Conservation (phyloP, 2,113 vertebrate species). For the Chlorodrepanis virens region DNA sequence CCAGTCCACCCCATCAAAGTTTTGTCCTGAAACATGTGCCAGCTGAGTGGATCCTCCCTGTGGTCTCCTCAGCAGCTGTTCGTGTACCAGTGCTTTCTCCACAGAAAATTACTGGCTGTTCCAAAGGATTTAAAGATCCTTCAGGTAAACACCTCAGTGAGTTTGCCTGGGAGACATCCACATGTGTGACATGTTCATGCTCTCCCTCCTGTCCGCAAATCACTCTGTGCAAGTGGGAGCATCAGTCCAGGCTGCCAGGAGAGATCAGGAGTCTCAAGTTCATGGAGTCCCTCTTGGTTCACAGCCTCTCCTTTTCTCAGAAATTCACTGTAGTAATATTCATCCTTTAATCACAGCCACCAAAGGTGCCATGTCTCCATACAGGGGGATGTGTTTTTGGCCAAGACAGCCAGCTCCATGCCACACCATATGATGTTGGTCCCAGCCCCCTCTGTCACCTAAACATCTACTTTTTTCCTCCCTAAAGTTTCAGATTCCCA, state of each 20-base stretch:
- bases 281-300: background rate
- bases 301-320: background rate
- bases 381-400: background rate
- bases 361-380: background rate
- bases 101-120: background rate
- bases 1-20: background rate
- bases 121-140: background rate
- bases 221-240: accelerated
- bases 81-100: background rate
- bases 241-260: background rate
- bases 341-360: background rate
- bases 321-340: background rate
- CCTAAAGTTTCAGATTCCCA: background rate
- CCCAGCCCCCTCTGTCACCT: background rate
- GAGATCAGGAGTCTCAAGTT: background rate
- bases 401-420: background rate
- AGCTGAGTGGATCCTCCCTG: background rate
- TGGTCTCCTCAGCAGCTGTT: background rate
- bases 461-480: background rate
- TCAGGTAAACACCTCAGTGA: background rate
- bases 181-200: background rate
- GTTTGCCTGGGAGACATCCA: background rate
- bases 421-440: accelerated
- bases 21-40: background rate
- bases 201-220: background rate